Evolutionary conservation across 2,113 vertebrate species (phyloP).

Genomic region (Alligator sinensis): DNA sequence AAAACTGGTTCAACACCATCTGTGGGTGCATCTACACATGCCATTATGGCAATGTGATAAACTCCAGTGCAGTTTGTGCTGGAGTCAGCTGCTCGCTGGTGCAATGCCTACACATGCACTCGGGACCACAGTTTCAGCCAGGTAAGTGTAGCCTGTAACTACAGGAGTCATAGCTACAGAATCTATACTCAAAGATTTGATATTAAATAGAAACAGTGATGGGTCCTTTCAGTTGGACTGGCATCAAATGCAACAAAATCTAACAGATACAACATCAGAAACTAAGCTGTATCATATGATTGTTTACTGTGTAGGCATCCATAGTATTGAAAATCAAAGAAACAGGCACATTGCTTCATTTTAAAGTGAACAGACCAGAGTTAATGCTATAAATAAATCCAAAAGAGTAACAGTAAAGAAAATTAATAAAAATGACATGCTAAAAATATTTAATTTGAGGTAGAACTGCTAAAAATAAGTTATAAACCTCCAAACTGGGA

Average conservation of each 20-base stretch:
- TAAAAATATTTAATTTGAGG: neutral
- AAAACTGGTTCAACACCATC: neutral
- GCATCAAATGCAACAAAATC: neutral
- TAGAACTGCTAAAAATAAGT: neutral
- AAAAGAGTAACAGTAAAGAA: neutral
- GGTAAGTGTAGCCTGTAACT: neutral
- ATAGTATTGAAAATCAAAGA: neutral
- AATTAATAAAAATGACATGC: neutral
- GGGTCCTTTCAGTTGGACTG: neutral
- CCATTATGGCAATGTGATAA: no score
- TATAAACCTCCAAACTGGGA: neutral
- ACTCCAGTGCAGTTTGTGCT: no score
- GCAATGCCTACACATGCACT: no score
- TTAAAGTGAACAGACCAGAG: rapidly evolving
- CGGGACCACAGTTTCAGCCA: no score
- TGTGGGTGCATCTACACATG: neutral
- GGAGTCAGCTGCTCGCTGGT: no score
- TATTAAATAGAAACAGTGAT: neutral
- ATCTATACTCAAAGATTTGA: neutral
- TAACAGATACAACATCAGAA: neutral
- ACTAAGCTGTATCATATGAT: neutral
- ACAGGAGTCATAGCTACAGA: neutral
- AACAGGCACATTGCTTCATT: neutral
- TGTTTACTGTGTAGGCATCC: neutral
- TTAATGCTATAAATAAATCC: neutral